Percentiles rank a stretch among this genome's conserved stretches.
Conservation (phyloP, 2,797 vertebrate genomes). For the Bradypodion ventrale region DNA sequence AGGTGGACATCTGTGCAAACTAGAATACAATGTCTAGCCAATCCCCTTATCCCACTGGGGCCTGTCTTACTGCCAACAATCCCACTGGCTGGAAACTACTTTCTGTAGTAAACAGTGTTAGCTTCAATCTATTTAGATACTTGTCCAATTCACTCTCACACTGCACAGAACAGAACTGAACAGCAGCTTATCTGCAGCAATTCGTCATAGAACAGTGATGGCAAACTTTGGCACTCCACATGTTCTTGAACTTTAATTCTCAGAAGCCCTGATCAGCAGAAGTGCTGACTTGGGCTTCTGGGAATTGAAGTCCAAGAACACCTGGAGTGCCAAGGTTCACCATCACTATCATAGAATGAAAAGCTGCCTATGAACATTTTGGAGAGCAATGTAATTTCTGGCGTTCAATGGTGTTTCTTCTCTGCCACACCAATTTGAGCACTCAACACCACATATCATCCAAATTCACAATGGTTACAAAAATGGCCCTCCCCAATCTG, state of each 20-base stretch:
- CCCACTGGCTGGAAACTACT: slow-evolving; percentile 7
- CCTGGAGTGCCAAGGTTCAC: too few species aligned
- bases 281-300: too few species aligned
- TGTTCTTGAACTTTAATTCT: too few species aligned
- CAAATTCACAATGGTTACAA: not conserved
- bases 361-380: slow-evolving; percentile 48
- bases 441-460: too few species aligned
- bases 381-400: slow-evolving; percentile 12
- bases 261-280: too few species aligned
- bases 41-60: not conserved
- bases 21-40: not conserved
- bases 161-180: slow-evolving; percentile 52
- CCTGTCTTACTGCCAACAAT: not conserved
- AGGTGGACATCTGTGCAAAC: not conserved
- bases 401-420: not conserved
- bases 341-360: slow-evolving; percentile 44
- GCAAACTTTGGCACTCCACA: too few species aligned
- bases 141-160: slow-evolving; percentile 50
- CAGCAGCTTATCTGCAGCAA: slow-evolving; percentile 29
- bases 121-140: not conserved
- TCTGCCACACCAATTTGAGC: not conserved
- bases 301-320: too few species aligned
- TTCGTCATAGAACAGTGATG: slow-evolving; percentile 1
- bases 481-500: not conserved
- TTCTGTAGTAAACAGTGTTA: rapidly evolving